These are phyloP conservation scores for Hemiprocne comata DNA, from an alignment of 2,113 vertebrate species.

Conservation along the genomic window DNA sequence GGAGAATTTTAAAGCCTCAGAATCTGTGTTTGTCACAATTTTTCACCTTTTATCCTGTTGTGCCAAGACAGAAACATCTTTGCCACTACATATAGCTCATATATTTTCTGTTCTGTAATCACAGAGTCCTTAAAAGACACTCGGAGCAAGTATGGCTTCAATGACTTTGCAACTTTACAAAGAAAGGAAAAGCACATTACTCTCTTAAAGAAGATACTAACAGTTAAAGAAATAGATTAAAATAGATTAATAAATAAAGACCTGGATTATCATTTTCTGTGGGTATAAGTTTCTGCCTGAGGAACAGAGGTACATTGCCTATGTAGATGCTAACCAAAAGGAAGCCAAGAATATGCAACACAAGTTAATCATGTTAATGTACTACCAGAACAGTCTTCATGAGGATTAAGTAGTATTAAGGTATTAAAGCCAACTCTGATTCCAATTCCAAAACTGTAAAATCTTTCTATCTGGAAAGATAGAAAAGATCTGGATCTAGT, in stretches of 20 bases:
- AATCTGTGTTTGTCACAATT: neutral
- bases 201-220: slow-evolving; percentile 1
- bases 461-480: neutral
- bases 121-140: neutral
- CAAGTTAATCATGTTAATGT: neutral
- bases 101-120: neutral
- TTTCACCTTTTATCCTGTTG: neutral
- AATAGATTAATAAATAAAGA: slow-evolving; percentile 5
- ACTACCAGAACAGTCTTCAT: neutral
- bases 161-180: neutral
- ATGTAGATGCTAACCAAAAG: neutral
- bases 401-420: neutral
- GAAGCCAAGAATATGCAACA: neutral
- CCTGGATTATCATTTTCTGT: neutral
- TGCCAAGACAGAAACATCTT: neutral
- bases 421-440: neutral
- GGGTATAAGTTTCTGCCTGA: neutral
- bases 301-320: neutral
- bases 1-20: neutral
- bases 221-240: slow-evolving; percentile 9
- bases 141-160: neutral
- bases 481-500: neutral
- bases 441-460: neutral
- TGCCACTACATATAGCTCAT: neutral
- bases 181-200: neutral